These are phyloP conservation scores for Caprella mutica DNA, from an alignment of 2,888 invertebrate genomes.

Conservation along the genomic window DNA sequence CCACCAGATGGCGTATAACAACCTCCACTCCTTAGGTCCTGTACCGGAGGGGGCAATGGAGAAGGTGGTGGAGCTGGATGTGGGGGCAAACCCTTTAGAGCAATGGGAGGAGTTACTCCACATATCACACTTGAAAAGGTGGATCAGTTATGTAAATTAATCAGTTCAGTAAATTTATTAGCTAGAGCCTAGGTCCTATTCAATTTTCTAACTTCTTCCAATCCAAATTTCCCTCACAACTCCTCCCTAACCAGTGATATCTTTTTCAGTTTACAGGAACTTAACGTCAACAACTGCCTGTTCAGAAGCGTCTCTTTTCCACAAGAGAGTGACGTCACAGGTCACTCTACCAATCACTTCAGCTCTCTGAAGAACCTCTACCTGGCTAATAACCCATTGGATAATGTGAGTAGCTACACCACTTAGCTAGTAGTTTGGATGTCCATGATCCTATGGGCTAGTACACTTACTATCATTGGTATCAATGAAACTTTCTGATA, in stretches of 20 bases:
- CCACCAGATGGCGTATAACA: slow-evolving; percentile 19
- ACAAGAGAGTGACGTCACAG: background rate
- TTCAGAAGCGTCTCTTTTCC: slow-evolving; percentile 15
- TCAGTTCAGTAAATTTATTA: too few relatives aligned
- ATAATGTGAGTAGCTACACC: slow-evolving; percentile 13
- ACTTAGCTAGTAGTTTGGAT: too few relatives aligned
- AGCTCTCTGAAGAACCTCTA: slow-evolving; percentile 14
- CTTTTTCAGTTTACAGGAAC: slow-evolving; percentile 12
- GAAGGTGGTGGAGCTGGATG: slow-evolving; percentile 20
- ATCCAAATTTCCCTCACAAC: too few relatives aligned
- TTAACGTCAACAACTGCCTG: slow-evolving; percentile 25
- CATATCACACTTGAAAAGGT: slow-evolving; percentile 23
- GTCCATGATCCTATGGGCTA: too few relatives aligned
- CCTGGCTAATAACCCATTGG: slow-evolving; percentile 24
- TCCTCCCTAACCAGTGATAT: too few relatives aligned
- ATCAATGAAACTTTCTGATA: too few relatives aligned
- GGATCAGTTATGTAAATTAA: too few relatives aligned
- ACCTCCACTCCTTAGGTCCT: slow-evolving; percentile 17
- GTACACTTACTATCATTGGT: too few relatives aligned
- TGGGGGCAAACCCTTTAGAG: slow-evolving; percentile 22
- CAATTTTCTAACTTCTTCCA: too few relatives aligned
- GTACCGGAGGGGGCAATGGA: slow-evolving; percentile 14
- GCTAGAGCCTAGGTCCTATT: too few relatives aligned
- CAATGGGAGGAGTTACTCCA: slow-evolving; percentile 20
- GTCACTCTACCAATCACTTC: background rate